phyloP scores from a whole-genome alignment of 2,888 invertebrate genomes.

The Salticus scenicus region DNA sequence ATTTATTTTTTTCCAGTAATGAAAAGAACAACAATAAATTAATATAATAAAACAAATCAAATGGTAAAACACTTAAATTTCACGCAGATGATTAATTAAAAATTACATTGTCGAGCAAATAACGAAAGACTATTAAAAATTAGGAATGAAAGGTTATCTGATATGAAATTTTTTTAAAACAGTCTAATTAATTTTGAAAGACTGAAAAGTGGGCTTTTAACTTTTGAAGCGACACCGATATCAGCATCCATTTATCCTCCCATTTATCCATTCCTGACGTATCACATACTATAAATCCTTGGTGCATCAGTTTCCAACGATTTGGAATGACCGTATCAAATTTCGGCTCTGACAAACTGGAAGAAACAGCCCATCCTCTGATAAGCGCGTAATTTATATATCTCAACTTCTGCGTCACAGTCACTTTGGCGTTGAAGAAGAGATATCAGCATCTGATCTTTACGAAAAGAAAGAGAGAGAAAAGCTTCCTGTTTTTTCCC shows the following conservation, averaged over 20 bases:
- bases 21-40: too few relatives aligned
- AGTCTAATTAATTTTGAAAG: too few relatives aligned
- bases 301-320: not conserved
- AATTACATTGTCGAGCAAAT: too few relatives aligned
- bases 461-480: not conserved
- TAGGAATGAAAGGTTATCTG: too few relatives aligned
- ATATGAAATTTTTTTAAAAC: too few relatives aligned
- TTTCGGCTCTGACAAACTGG: not conserved
- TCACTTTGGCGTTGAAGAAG: slow-evolving; percentile 3
- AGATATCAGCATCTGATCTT: slow-evolving; percentile 41
- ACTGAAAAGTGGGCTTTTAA: too few relatives aligned
- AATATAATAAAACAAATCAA: too few relatives aligned
- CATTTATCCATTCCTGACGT: not conserved
- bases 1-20: too few relatives aligned
- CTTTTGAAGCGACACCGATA: not conserved
- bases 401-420: slow-evolving; percentile 6
- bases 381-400: slow-evolving; percentile 48
- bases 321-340: not conserved
- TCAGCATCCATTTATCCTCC: not conserved
- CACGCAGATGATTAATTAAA: too few relatives aligned
- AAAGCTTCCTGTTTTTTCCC: slow-evolving; percentile 25
- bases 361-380: not conserved
- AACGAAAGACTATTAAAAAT: too few relatives aligned
- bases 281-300: not conserved
- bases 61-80: too few relatives aligned